Base-by-base conservation (phyloP, 2,888 invertebrate species). In the Mimas tiliae region DNA sequence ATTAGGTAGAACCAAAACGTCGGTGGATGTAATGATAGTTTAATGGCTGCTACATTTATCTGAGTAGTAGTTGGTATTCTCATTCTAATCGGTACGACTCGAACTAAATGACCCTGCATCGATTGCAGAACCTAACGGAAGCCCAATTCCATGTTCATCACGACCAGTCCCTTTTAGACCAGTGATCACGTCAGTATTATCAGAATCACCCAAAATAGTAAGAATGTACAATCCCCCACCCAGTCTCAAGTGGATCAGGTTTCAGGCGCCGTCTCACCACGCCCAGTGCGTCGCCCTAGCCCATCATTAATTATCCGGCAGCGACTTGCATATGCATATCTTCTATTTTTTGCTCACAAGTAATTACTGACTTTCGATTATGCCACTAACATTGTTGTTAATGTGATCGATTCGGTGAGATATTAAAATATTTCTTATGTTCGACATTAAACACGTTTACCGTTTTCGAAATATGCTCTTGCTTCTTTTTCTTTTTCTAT, bases 191-290 rank as follows among this genome's bases (percentile, higher is more conserved):
- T 38, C 1, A 38, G 38, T 38, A 9, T 38, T 34, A 4, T 16
- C 16, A 11, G 16, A 42, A 58, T 58, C 19, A 19, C 8, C 19
- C 12, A 19, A 19, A 42, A 58, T 34, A 38, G 38, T 58, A 38
- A 38, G 16, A 16, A 45, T 45, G 45, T 45, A 38, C 19, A 19
- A 38, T 42, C 42, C 51, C 21, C 51, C 52, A 33, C 6, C 12
- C 42, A 50, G 50, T 19, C 11, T 9, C 19, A 50, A 19, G 19
- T 50, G 19, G 19, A 55, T 33, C 62, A 16, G 19, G 64, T 62
- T 51, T 68, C 76, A 77, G 91, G 92, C 91, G 91, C 91, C 91
- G 85, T 74, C 71, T 75, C 72, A 84, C 89, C 91, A 88, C 91
- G 90, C 91, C 91, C 86, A 74, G 78, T 80, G 79, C 85, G 81